Evolutionary conservation across 2,888 invertebrate species (phyloP), one percentile per base, ranked within the genome.

Genomic region (Rhaphigaster nebulosa): DNA sequence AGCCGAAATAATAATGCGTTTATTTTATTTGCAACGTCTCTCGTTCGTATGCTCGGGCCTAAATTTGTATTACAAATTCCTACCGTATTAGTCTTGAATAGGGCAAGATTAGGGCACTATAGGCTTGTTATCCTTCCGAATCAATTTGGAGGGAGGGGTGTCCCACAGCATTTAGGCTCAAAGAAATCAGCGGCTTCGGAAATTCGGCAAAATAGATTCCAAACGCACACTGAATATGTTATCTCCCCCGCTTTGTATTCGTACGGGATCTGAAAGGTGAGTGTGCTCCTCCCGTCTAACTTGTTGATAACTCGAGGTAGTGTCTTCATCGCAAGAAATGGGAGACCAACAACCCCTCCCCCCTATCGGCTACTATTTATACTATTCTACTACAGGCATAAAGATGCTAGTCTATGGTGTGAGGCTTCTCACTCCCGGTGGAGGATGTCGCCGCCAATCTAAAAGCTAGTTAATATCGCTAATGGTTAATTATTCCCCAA

Each of bases 141-240:
- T 84, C 84, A 45, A 45, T 84, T 84, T 45, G n/a, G 2, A n/a
- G 23, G n/a, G n/a, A 6, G 45, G 41, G 45, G 45, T 45, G 26
- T 45, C 45, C 45, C n/a, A 12, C 1, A n/a, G 41, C 84, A n/a
- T 45, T 84, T 84, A 84, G 84, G 84, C 45, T 45, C 6, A 45
- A 45, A 84, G 84, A 45, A 84, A 41, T 45, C 84, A 45, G 15
- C 26, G 41, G 12, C 13, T 84, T 12, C 41, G 84, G 45, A 41
- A 84, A 84, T 45, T 45, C 41, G 12, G 84, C 34, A 70, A 29
- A 70, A 34, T 84, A n/a, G 45, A 41, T 84, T 84, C 41, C 41
- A 45, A 84, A 45, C 84, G 84, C 84, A n/a, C 26, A 3, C 45
- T 10, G 84, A 84, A 84, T 84, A 84, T 45, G 84, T 84, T 84